These are phyloP conservation scores for Coremacera marginata DNA, from an alignment of 2,888 invertebrate species.

Conservation along the genomic window DNA sequence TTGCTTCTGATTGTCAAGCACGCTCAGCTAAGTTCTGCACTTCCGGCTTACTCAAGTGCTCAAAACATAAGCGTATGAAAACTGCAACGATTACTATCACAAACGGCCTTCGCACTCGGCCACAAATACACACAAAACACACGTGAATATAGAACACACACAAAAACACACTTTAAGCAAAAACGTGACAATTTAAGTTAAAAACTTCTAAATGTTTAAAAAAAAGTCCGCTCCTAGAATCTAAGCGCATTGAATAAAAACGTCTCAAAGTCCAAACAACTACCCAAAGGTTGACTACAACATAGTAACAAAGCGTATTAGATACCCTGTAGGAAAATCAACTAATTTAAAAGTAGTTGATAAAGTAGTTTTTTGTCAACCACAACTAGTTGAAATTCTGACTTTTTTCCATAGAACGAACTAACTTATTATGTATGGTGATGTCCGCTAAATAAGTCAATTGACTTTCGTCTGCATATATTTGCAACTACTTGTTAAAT, in stretches of 20 bases:
- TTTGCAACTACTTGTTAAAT: no score
- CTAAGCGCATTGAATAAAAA: constrained; percentile 22
- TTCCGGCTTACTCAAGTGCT: constrained; percentile 24
- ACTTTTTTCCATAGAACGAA: no score
- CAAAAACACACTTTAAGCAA: neutral
- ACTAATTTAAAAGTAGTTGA: no score
- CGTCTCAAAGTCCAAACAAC: neutral
- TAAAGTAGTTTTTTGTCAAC: no score
- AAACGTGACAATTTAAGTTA: neutral
- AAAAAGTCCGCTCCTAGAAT: neutral
- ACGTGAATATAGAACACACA: neutral
- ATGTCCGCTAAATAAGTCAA: no score
- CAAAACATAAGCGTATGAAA: constrained; percentile 22
- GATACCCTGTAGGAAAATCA: no score
- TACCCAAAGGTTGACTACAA: neutral
- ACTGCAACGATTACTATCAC: constrained; percentile 26
- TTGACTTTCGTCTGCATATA: no score
- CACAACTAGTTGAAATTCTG: no score
- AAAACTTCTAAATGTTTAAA: neutral
- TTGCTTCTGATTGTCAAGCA: neutral
- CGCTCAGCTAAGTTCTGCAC: constrained; percentile 18
- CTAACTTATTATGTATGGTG: no score
- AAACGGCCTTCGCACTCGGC: neutral
- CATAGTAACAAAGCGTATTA: neutral
- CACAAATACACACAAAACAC: neutral